These are phyloP conservation scores for Trissolcus brochymenae DNA, from an alignment of 2,888 invertebrate genomes.

Conservation along the genomic window DNA sequence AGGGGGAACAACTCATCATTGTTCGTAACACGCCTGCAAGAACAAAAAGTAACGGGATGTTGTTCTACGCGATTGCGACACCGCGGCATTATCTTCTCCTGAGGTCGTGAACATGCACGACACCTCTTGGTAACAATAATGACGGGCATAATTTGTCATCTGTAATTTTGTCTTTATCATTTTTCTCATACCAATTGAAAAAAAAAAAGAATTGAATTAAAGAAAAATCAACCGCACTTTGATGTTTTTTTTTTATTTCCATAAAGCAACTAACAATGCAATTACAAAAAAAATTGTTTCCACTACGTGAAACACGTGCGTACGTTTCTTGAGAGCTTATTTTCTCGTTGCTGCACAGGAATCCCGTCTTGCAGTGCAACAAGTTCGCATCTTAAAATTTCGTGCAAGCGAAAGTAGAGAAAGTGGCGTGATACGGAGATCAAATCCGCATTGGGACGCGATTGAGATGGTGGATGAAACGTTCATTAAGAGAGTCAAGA, in stretches of 20 bases:
- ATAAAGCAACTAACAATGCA: no score
- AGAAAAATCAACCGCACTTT: not conserved
- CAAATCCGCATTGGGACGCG: constrained; percentile 30
- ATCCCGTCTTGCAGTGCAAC: constrained; percentile 32
- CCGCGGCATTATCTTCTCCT: constrained; percentile 46
- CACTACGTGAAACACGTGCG: not conserved
- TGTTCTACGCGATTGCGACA: constrained; percentile 43
- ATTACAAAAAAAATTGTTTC: no score
- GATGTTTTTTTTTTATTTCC: no score
- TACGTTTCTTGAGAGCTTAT: constrained; percentile 11
- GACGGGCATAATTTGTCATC: constrained; percentile 31
- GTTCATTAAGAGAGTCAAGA: constrained; percentile 24
- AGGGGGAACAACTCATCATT: constrained; percentile 32
- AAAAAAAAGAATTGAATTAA: constrained; percentile 2
- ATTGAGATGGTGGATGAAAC: constrained; percentile 36
- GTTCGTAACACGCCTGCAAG: constrained; percentile 38
- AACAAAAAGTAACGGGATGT: constrained; percentile 51
- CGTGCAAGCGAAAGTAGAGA: constrained; percentile 75
- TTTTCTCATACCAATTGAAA: not conserved
- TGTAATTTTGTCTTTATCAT: not conserved
- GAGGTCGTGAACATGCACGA: constrained; percentile 53
- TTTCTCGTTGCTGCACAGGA: constrained; percentile 29
- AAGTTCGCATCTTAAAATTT: constrained; percentile 67
- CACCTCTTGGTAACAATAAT: constrained; percentile 41
- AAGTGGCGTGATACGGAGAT: constrained; percentile 65